Conservation (phyloP, 2,113 vertebrate genomes). For the Erpornis zantholeuca region DNA sequence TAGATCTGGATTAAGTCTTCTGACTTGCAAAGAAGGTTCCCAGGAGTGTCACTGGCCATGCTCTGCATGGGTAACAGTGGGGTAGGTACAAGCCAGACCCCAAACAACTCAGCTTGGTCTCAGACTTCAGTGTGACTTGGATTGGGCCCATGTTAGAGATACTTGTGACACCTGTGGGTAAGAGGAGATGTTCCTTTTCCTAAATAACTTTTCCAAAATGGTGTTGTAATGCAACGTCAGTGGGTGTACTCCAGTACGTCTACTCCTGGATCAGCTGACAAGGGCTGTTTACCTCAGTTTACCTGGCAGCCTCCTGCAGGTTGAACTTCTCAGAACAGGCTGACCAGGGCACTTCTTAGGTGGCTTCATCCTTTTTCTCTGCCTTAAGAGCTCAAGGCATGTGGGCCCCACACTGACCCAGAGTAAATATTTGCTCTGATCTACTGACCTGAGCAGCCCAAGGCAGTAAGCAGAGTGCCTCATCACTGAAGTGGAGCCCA, state of each 20-base stretch:
- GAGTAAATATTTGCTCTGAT: slow-evolving; percentile 10
- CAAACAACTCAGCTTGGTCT: background rate
- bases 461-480: background rate
- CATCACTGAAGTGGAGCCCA: slow-evolving; percentile 11
- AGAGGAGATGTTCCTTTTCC: slow-evolving; percentile 36
- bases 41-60: rapidly evolving
- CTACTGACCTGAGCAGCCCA: background rate
- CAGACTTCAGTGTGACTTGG: background rate
- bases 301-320: background rate
- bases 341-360: background rate
- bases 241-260: background rate
- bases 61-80: background rate
- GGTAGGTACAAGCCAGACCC: background rate
- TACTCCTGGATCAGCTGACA: background rate
- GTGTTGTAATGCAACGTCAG: background rate
- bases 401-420: background rate
- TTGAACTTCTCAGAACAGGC: background rate
- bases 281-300: background rate
- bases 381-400: background rate
- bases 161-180: background rate
- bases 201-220: background rate
- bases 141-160: background rate
- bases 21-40: background rate
- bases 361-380: background rate
- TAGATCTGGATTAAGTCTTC: background rate